Conservation (phyloP, 37 sponge, comb jelly and placozoan genomes). For the Cliona cf. orientalis region DNA sequence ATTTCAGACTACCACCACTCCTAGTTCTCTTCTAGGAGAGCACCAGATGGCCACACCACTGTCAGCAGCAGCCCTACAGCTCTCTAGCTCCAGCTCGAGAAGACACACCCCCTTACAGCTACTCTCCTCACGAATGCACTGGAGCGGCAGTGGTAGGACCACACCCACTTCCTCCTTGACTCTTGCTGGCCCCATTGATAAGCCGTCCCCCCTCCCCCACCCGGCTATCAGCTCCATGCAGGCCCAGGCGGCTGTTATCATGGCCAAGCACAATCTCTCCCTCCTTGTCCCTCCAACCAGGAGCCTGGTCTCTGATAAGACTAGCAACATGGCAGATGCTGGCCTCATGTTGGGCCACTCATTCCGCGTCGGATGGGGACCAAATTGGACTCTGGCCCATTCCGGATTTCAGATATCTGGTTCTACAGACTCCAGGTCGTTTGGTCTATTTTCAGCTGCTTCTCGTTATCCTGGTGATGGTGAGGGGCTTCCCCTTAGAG, state of each 20-base stretch:
- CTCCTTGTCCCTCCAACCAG: conserved; percentile 12
- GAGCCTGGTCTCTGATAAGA: not conserved
- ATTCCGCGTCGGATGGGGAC: conserved; percentile 95
- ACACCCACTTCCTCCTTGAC: too few relatives aligned
- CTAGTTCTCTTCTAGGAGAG: not conserved
- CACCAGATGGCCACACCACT: not conserved
- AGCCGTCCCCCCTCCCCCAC: not conserved
- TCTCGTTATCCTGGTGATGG: not conserved
- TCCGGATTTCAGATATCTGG: conserved; percentile 41
- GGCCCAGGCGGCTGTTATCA: conserved; percentile 33
- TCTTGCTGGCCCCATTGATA: too few relatives aligned
- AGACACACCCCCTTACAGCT: not conserved
- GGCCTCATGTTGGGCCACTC: conserved; percentile 65
- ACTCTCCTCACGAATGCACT: not conserved
- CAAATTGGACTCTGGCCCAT: conserved; percentile 84
- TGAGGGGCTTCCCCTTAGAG: conserved; percentile 18
- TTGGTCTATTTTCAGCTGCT: too few relatives aligned
- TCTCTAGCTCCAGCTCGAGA: not conserved
- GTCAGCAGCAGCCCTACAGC: not conserved
- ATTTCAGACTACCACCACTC: not conserved
- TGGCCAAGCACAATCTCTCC: conserved; percentile 21
- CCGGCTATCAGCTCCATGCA: conserved; percentile 1
- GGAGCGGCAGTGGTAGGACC: too few relatives aligned
- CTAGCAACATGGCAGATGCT: conserved; percentile 13
- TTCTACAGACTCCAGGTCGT: not conserved